These are phyloP conservation scores for Heteropelma amictum DNA, from an alignment of 2,888 invertebrate genomes.

Conservation along the genomic window DNA sequence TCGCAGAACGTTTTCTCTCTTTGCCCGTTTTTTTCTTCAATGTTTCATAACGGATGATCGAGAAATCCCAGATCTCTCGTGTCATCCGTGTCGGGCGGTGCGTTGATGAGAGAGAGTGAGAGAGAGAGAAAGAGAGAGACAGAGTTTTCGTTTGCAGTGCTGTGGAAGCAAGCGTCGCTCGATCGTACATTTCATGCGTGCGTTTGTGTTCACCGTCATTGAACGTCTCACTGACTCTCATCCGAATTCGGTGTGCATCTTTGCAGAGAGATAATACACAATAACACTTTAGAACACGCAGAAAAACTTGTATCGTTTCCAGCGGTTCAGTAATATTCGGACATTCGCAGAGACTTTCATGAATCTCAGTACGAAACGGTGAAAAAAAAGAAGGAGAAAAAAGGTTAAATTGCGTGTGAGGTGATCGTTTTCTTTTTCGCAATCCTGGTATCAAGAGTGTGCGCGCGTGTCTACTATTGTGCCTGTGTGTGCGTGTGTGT, in stretches of 20 bases:
- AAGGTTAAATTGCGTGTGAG: constrained; percentile 25
- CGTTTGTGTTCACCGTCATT: constrained; percentile 33
- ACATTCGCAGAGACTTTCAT: background rate
- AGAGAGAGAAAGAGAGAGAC: too few relatives aligned
- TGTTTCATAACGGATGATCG: constrained; percentile 14
- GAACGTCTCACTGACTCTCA: constrained; percentile 42
- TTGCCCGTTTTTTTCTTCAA: constrained; percentile 4
- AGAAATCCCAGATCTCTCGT: constrained; percentile 42
- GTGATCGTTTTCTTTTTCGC: constrained; percentile 21
- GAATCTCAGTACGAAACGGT: background rate
- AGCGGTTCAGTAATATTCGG: background rate
- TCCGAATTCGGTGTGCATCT: constrained; percentile 46
- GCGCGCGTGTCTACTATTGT: background rate
- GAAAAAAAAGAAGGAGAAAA: background rate
- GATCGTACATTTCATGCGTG: constrained; percentile 10
- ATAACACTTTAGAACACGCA: constrained; percentile 1
- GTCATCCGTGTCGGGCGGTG: constrained; percentile 46
- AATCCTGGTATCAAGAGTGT: constrained; percentile 18
- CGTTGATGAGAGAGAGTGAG: constrained; percentile 36
- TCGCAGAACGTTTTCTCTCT: background rate
- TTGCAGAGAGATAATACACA: constrained; percentile 14
- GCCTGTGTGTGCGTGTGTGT: background rate
- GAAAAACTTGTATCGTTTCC: background rate
- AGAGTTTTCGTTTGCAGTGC: constrained; percentile 51
- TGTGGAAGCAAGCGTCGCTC: constrained; percentile 42